phyloP scores from a whole-genome alignment of 2,888 invertebrate genomes.

The Parelbella ahira region DNA sequence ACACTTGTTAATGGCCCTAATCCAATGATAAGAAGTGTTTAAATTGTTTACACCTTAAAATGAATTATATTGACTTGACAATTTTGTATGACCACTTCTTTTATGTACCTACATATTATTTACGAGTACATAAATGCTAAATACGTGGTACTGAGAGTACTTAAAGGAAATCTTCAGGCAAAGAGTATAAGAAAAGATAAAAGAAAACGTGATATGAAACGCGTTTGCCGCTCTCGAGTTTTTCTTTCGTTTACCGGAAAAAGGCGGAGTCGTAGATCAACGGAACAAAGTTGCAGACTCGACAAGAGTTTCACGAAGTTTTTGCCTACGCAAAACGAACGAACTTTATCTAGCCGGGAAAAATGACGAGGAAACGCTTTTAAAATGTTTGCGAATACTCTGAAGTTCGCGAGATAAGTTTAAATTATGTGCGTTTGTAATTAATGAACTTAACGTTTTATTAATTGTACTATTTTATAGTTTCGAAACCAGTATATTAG shows the following conservation, averaged over 20 bases:
- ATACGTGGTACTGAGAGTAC: no score
- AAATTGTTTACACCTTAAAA: no score
- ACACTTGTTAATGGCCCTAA: no score
- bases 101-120: no score
- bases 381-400: slow-evolving; percentile 21
- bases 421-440: slow-evolving; percentile 23
- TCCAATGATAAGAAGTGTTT: no score
- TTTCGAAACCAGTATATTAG: no score
- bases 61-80: no score
- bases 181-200: slow-evolving; percentile 49
- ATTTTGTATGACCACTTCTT: no score
- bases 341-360: slow-evolving; percentile 22
- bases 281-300: slow-evolving; percentile 23
- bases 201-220: slow-evolving; percentile 52
- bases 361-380: slow-evolving; percentile 24
- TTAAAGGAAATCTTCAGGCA: slow-evolving; percentile 45
- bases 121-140: no score
- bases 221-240: slow-evolving; percentile 43
- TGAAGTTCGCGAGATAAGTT: slow-evolving; percentile 20
- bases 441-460: slow-evolving; percentile 20
- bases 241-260: slow-evolving; percentile 43
- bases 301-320: slow-evolving; percentile 14
- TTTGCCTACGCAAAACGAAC: slow-evolving; percentile 18
- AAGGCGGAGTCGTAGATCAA: slow-evolving; percentile 37
- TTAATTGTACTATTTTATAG: no score